Evolutionary conservation across 1,140 invertebrate genomes (phyloP).

Genomic region (Drosophila insularis): DNA sequence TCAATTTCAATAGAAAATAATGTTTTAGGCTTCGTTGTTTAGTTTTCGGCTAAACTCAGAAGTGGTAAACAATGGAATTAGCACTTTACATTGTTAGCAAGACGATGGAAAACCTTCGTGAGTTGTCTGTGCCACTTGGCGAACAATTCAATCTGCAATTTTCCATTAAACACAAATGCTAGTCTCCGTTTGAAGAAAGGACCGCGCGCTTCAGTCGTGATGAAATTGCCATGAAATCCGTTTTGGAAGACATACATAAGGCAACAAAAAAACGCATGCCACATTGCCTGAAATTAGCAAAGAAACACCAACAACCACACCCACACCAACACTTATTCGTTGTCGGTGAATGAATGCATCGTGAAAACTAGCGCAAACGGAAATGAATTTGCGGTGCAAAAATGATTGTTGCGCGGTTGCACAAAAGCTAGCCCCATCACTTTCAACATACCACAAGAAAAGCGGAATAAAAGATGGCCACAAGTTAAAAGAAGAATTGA

Average conservation of each 20-base stretch:
- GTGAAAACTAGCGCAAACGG: slow-evolving; percentile 53
- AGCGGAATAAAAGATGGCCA: slow-evolving; percentile 59
- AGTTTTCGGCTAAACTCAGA: no score
- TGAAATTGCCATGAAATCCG: slow-evolving; percentile 54
- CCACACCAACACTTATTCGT: background rate
- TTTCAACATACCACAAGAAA: slow-evolving; percentile 13
- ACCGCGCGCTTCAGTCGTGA: background rate
- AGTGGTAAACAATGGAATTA: background rate
- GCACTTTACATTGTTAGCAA: background rate
- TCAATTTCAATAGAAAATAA: no score
- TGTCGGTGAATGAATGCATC: background rate
- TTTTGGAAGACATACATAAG: slow-evolving; percentile 27
- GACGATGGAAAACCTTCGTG: background rate
- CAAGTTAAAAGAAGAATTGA: slow-evolving; percentile 1
- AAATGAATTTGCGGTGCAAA: slow-evolving; percentile 76
- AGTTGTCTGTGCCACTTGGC: background rate
- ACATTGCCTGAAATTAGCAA: slow-evolving; percentile 63
- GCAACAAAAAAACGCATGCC: slow-evolving; percentile 34
- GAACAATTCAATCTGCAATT: slow-evolving; percentile 5
- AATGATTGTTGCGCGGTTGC: slow-evolving; percentile 74
- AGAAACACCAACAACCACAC: slow-evolving; percentile 28
- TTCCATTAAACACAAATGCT: slow-evolving; percentile 4
- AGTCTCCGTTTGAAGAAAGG: no score
- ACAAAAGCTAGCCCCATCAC: slow-evolving; percentile 51
- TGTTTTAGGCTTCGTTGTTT: no score